Evolutionary conservation across 2,888 invertebrate species (phyloP).

Genomic region (Ochropacha duplaris): DNA sequence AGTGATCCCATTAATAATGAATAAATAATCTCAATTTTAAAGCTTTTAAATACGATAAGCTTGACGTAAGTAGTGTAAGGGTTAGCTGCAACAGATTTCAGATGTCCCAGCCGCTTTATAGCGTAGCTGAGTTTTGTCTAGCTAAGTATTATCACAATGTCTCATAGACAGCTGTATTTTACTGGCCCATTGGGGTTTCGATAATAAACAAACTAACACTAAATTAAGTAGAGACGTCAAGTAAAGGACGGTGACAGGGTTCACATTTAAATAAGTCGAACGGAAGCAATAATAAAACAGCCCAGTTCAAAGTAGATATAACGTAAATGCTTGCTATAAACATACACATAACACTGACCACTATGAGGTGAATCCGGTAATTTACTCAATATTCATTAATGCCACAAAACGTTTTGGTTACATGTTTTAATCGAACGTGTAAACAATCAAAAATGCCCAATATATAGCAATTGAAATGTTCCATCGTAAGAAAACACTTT

Average conservation of each 20-base stretch:
- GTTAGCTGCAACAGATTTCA: slow-evolving; percentile 52
- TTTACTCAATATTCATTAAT: slow-evolving; percentile 53
- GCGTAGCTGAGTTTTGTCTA: slow-evolving; percentile 45
- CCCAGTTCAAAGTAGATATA: slow-evolving; percentile 49
- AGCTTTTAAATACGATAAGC: slow-evolving; percentile 71
- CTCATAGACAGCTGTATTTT: slow-evolving; percentile 75
- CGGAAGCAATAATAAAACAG: slow-evolving; percentile 67
- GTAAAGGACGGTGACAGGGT: slow-evolving; percentile 74
- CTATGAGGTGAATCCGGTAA: slow-evolving; percentile 67
- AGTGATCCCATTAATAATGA: slow-evolving; percentile 61
- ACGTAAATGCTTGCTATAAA: slow-evolving; percentile 72
- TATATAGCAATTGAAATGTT: slow-evolving; percentile 42
- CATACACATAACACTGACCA: slow-evolving; percentile 71
- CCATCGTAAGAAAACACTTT: slow-evolving; percentile 46
- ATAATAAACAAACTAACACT: slow-evolving; percentile 73
- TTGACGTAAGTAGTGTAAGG: slow-evolving; percentile 45
- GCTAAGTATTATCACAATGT: slow-evolving; percentile 79
- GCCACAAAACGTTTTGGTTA: slow-evolving; percentile 54
- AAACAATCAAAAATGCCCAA: slow-evolving; percentile 54
- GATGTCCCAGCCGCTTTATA: slow-evolving; percentile 26
- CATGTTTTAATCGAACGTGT: slow-evolving; percentile 40
- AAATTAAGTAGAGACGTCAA: slow-evolving; percentile 79
- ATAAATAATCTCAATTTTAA: slow-evolving; percentile 82
- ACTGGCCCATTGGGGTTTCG: slow-evolving; percentile 77
- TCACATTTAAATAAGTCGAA: slow-evolving; percentile 48